These are phyloP conservation scores for Orthosia gracilis DNA, from an alignment of 2,888 invertebrate species.

Conservation along the genomic window DNA sequence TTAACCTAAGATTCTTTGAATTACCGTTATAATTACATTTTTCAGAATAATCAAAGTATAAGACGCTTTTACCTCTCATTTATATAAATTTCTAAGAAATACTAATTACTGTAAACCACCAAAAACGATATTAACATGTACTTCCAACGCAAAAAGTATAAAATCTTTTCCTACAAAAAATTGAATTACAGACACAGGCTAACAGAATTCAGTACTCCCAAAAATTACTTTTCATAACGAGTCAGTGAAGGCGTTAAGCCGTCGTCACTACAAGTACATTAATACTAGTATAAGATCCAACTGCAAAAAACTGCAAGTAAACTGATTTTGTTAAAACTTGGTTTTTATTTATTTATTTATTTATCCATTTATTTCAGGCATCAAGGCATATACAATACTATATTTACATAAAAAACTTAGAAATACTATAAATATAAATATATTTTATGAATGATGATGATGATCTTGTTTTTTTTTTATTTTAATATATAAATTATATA, in stretches of 20 bases:
- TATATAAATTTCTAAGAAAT: not conserved
- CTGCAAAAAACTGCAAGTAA: too few relatives aligned
- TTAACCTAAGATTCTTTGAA: not conserved
- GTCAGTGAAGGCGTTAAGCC: slow-evolving; percentile 57
- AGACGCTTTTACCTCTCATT: not conserved
- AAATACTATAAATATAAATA: too few relatives aligned
- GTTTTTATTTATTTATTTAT: too few relatives aligned
- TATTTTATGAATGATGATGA: too few relatives aligned
- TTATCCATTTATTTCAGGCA: too few relatives aligned
- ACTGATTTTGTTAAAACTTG: too few relatives aligned
- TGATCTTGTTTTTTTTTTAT: too few relatives aligned
- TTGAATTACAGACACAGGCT: slow-evolving; percentile 21
- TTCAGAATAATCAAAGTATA: not conserved
- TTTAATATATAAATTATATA: too few relatives aligned
- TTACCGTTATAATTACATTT: not conserved
- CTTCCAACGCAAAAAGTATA: not conserved
- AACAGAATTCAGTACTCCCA: slow-evolving; percentile 37
- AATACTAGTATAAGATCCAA: too few relatives aligned
- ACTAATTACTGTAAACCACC: not conserved
- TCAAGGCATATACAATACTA: too few relatives aligned
- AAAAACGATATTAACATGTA: not conserved
- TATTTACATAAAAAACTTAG: too few relatives aligned
- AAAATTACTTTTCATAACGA: slow-evolving; percentile 57
- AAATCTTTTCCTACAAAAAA: slow-evolving; percentile 6
- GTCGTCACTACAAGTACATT: slow-evolving; percentile 54